Percentiles rank a stretch among this genome's conserved stretches.
Evolutionary conservation across 2,797 vertebrate species (phyloP).

Genomic region (Rhinophrynus dorsalis): DNA sequence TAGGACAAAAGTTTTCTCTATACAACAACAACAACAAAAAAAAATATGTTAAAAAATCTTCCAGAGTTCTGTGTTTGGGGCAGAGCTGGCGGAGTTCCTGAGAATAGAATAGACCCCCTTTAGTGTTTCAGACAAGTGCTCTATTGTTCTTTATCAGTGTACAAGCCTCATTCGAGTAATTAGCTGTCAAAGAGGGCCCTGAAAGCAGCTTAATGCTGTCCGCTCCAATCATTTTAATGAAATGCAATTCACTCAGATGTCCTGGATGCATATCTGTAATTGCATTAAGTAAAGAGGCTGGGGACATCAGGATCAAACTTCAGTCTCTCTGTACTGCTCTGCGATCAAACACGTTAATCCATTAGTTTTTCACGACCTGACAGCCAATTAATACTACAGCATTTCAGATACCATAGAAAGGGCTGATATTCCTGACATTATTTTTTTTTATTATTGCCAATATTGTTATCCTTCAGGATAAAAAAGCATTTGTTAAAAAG

Average conservation of each 20-base stretch:
- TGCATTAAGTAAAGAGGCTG: slow-evolving; percentile 81
- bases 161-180: slow-evolving; percentile 96
- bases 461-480: slow-evolving; percentile 49
- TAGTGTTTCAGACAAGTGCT: slow-evolving; percentile 68
- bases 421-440: slow-evolving; percentile 61
- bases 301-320: slow-evolving; percentile 73
- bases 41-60: no score
- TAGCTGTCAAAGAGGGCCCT: slow-evolving; percentile 92
- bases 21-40: no score
- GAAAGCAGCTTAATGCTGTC: slow-evolving; percentile 94
- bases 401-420: slow-evolving; percentile 68
- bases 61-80: slow-evolving; percentile 30
- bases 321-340: slow-evolving; percentile 75
- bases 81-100: slow-evolving; percentile 38
- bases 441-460: slow-evolving; percentile 54
- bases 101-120: slow-evolving; percentile 47
- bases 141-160: slow-evolving; percentile 90
- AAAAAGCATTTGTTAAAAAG: slow-evolving; percentile 46
- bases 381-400: slow-evolving; percentile 90
- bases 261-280: slow-evolving; percentile 92
- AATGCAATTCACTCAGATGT: slow-evolving; percentile 92
- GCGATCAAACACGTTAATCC: slow-evolving; percentile 84
- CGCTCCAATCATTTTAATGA: slow-evolving; percentile 97
- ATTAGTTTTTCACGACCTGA: slow-evolving; percentile 88
- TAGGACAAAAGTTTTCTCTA: no score